These are phyloP conservation scores for Anguilla megastoma DNA, from an alignment of 2,797 vertebrate species.

Conservation along the genomic window DNA sequence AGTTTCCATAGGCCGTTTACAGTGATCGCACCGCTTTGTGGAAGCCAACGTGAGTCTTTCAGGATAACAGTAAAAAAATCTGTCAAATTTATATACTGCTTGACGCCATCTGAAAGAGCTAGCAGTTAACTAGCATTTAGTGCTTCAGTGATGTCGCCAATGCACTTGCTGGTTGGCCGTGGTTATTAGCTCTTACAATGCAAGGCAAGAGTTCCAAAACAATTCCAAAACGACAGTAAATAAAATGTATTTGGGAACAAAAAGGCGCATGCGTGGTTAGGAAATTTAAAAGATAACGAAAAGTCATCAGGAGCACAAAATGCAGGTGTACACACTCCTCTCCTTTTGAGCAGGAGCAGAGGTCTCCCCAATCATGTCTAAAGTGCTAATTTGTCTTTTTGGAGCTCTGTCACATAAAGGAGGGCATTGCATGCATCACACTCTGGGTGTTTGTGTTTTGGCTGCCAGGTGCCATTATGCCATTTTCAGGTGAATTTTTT, in stretches of 20 bases:
- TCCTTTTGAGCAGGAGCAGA: neutral
- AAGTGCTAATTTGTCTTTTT: no score
- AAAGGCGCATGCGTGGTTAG: neutral
- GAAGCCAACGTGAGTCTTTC: no score
- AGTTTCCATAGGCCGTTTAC: no score
- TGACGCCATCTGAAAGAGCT: neutral
- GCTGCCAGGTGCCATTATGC: neutral
- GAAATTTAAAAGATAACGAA: neutral
- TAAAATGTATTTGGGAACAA: neutral
- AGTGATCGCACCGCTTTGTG: no score
- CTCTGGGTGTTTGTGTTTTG: neutral
- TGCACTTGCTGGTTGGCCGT: neutral
- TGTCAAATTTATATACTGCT: neutral
- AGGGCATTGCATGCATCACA: no score
- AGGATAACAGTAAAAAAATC: no score
- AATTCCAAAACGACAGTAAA: neutral
- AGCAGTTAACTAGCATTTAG: no score
- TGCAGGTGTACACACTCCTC: neutral
- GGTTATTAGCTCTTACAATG: no score
- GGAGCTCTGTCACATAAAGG: no score
- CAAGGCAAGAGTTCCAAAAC: neutral
- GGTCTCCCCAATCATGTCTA: no score
- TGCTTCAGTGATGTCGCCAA: no score
- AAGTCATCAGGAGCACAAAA: neutral
- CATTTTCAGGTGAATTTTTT: neutral